Evolutionary conservation across 2,113 vertebrate genomes (phyloP), one percentile per base, ranked within the genome.

Genomic region (Gavia stellata): DNA sequence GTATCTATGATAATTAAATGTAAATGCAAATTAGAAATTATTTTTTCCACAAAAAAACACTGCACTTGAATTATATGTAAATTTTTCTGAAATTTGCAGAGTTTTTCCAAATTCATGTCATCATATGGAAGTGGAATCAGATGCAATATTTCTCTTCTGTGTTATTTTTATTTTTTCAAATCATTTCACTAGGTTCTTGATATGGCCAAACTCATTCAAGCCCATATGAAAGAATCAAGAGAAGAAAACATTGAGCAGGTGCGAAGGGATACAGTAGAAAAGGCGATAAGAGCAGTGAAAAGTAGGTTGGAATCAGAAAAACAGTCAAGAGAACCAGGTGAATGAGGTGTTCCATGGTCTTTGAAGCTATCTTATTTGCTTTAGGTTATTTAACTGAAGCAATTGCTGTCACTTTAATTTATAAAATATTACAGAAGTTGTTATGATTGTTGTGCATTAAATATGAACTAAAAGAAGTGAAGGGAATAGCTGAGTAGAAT

Each of bases 131-230:
- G 14, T 67, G 74, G 47, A 15, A 86, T 68, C 52, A 58, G 38
- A 26, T 78, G 18, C 40, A 70, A 0, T 86, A 25, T 74, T 65
- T 90, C 7, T 86, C 12, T 58, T 61, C 17, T 86, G 34, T 52
- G 16, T 17, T 72, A n/a, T 47, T 63, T 40, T 25, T 67, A 14
- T 94, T 87, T 95, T 95, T 73, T 84, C 31, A 92, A 86, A 93
- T 91, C 1, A 82, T 96, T 94, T 96, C 77, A 78, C 42, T 94
- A 98, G 95, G 97, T 99, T 91, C 82, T 99, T 96, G 98, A 99
- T 93, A 97, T 98, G 91, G 93, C 96, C 42, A 75, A 94, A 62
- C 50, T 98, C 81, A 97, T 98, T 91, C 86, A 98, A 90, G 85
- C 93, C 12, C 62, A 61, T 74, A 42, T 98, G 55, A 90, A 96